Percentiles rank a stretch among this genome's conserved stretches.
Evolutionary conservation across 2,797 vertebrate species (phyloP).

Genomic region (Meda fulgida): DNA sequence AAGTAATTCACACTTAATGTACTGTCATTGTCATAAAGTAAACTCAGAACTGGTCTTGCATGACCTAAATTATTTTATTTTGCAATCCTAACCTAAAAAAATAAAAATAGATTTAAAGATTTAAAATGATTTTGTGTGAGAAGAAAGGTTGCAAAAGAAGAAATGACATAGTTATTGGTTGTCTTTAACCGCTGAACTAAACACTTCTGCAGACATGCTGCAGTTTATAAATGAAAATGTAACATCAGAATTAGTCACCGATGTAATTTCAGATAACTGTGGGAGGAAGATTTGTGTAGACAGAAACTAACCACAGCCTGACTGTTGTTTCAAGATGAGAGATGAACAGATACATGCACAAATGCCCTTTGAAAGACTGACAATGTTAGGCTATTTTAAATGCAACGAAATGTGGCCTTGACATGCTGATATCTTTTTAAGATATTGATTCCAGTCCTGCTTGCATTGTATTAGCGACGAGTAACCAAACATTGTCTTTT

Average conservation of each 20-base stretch:
- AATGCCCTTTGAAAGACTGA: constrained; percentile 44
- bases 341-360: constrained; percentile 27
- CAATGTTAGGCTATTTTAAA: constrained; percentile 22
- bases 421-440: constrained; percentile 34
- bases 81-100: background rate
- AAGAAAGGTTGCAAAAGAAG: background rate
- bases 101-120: background rate
- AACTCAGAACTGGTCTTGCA: background rate
- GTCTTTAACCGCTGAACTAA: background rate
- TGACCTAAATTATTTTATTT: background rate
- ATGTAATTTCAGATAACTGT: constrained; percentile 39
- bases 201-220: background rate
- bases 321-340: constrained; percentile 31
- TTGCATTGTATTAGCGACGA: background rate
- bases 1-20: background rate
- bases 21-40: too few species aligned
- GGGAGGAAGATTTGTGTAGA: constrained; percentile 24
- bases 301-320: constrained; percentile 32
- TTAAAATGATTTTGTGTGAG: background rate
- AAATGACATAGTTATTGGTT: background rate
- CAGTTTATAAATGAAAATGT: constrained; percentile 13
- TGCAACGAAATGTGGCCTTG: background rate
- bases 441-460: background rate
- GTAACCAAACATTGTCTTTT: background rate
- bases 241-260: constrained; percentile 23